Conservation (phyloP, 2,888 invertebrate species). For the Megamerina dolium region DNA sequence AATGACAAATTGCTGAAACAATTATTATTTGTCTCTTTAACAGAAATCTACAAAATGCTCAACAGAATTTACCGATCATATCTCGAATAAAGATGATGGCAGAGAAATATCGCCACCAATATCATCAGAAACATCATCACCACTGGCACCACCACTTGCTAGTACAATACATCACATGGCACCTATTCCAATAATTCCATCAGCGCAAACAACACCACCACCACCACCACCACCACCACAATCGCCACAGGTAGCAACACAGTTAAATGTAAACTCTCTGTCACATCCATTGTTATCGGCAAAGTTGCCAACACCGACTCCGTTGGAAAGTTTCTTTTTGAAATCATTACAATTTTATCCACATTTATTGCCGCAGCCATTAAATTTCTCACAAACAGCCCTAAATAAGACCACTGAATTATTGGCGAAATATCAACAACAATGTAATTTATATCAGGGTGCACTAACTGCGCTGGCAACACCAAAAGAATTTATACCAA, state of each 20-base stretch:
- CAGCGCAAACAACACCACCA: conserved; percentile 24
- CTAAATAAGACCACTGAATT: conserved; percentile 46
- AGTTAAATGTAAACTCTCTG: conserved; percentile 17
- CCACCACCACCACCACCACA: conserved; percentile 20
- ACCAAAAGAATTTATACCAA: conserved; percentile 18
- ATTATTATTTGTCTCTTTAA: no score
- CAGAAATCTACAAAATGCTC: conserved; percentile 18
- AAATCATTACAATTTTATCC: conserved; percentile 49
- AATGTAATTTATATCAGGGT: conserved; percentile 42
- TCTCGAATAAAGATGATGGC: conserved; percentile 19
- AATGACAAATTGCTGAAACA: no score
- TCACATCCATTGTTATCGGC: conserved; percentile 25
- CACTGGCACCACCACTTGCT: conserved; percentile 23
- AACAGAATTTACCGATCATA: conserved; percentile 21
- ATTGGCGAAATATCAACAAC: conserved; percentile 47
- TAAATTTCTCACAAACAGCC: conserved; percentile 50
- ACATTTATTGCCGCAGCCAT: conserved; percentile 44
- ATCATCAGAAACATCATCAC: conserved; percentile 23
- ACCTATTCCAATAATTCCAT: background rate
- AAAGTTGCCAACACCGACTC: conserved; percentile 42
- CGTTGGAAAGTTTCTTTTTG: conserved; percentile 47
- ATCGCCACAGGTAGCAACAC: conserved; percentile 4
- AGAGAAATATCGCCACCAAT: no score
- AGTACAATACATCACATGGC: no score
- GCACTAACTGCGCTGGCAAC: conserved; percentile 20